Conservation (phyloP, 92 coral and sea anemone genomes). For the Palythoa heliodiscus region DNA sequence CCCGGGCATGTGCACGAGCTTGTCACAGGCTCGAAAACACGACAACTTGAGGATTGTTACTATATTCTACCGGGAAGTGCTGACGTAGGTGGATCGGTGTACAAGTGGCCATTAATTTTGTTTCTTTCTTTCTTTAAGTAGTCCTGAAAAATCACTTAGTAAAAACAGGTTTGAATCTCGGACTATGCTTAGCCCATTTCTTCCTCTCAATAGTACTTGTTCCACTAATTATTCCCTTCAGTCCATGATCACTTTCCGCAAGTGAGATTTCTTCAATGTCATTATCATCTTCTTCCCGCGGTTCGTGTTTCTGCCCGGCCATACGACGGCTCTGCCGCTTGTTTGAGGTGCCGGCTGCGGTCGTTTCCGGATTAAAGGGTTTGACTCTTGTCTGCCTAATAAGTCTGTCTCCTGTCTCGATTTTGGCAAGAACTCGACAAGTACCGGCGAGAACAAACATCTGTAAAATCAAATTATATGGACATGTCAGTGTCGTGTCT, state of each 20-base stretch:
- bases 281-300: background rate
- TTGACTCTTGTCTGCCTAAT: constrained; percentile 67
- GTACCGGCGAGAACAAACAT: constrained; percentile 76
- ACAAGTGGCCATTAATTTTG: too few relatives aligned
- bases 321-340: constrained; percentile 18
- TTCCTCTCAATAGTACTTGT: constrained; percentile 32
- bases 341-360: background rate
- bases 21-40: too few relatives aligned
- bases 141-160: background rate
- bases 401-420: constrained; percentile 68
- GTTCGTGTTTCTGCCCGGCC: constrained; percentile 26
- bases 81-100: too few relatives aligned
- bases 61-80: too few relatives aligned
- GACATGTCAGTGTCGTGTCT: too few relatives aligned
- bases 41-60: too few relatives aligned
- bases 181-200: constrained; percentile 54
- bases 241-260: constrained; percentile 14
- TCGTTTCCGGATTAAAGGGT: constrained; percentile 47
- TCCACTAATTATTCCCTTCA: background rate
- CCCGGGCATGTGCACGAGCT: too few relatives aligned
- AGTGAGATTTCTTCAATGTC: constrained; percentile 42
- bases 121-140: too few relatives aligned
- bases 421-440: constrained; percentile 66
- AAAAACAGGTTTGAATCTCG: constrained; percentile 44
- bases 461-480: constrained; percentile 37